Base-by-base conservation (phyloP, 2,113 vertebrate species). In the Megaceryle maxima region DNA sequence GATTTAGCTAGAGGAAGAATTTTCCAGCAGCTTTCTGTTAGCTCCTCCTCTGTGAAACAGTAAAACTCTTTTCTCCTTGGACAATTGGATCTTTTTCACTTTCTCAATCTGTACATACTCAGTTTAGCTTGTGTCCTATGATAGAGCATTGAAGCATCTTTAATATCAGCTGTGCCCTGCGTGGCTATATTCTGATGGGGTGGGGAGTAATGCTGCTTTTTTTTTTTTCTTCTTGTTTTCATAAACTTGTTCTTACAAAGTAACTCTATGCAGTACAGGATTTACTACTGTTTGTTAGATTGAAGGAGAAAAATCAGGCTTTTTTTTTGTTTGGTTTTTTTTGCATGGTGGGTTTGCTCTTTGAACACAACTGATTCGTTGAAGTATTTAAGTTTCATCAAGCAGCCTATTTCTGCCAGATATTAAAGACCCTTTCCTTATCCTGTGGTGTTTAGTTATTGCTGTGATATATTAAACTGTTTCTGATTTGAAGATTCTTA, bases 1-100 rank as follows among this genome's bases (percentile, higher is more conserved):
- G 96, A 95, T 97, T 96, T 98, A 97, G 97, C 69, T 97, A 97
- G 96, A 95, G 90, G 92, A 96, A 92, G 85, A 96, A 96, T 86
- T 93, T 95, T 77, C 83, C 84, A 89, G 16, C 60, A 91, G 86
- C 91, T 94, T 96, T 90, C 83, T 94, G 87, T 96, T 95, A 92
- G 87, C 16, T 14, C 67, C 63, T 96, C 35, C 25, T 80, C 14
- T 96, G 66, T 96, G 56, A 92, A 81, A 93, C 56, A 48, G 90
- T 90, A 63, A 83, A 48, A 14, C 28, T 41, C 48, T 66, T 88
- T 90, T 56, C 35, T 95, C 41, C 28, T 41, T 92, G 92, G 80
- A 96, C 70, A 31, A 39, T 84, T 90, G 76, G 46, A 92, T 92
- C 75, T 92, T 92, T 44, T 68, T 90, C 69, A 69, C 48, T 91